Evolutionary conservation across 2,888 invertebrate genomes (phyloP), one percentile per base, ranked within the genome.

Genomic region (Sturmia bella): DNA sequence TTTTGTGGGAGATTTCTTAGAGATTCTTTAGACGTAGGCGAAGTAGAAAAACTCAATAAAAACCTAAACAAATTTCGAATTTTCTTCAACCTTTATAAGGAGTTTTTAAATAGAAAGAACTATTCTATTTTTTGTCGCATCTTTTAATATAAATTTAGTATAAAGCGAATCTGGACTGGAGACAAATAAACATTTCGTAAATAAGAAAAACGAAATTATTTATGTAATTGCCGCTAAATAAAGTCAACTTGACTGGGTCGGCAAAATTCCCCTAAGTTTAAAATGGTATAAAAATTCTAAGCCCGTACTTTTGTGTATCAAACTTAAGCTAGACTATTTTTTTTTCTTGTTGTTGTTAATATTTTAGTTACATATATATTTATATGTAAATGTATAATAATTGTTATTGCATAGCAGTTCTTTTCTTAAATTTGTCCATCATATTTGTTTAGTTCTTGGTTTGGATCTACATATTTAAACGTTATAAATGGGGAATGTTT

Each of bases 401-500:
- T 61, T 45, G 15, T 72, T 79, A 73, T 66, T 79, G 59, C 41
- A 68, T 73, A 61, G 66, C 66, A 79, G 72, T 79, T 79, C 59
- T 68, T 54, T 66, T 57, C 37, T 12, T 57, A 19, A 1, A 17
- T n/a, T 72, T 50, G 45, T 52, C 39, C 39, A 41, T 24, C 39
- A 41, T 64, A 56, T 50, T 50, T 68, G 15, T 63, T 41, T 37
- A 32, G 54, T 76, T 72, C 27, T 50, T 52, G 17, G 37, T 66
- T 64, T 64, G 21, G 64, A 19, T 72, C 15, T 41, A 7, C n/a
- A n/a, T n/a, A n/a, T n/a, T n/a, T 59, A 43, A 59, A 24, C 24
- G n/a, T 59, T 41, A 41, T 61, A 69, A 68, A 37, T 72, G 78
- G 78, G 78, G 78, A 79, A 79, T 79, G 78, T 79, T 61, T 63